Conservation (phyloP, 2,797 vertebrate genomes). For the Pachyuromys duprasi region DNA sequence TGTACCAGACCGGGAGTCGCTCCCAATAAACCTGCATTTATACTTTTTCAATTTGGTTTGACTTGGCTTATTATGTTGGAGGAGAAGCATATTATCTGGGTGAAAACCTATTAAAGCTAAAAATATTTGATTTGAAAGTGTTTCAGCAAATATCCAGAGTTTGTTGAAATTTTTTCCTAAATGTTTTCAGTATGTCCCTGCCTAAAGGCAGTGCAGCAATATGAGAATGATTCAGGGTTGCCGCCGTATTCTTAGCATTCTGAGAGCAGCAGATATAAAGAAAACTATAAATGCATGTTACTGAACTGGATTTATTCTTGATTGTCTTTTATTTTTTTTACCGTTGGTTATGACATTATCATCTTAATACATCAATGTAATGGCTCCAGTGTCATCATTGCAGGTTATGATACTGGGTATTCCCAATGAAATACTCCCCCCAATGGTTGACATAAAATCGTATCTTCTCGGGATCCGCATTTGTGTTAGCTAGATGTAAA, state of each 20-base stretch:
- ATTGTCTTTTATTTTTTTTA: slow-evolving; percentile 30
- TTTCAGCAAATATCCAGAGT: slow-evolving; percentile 27
- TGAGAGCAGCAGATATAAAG: background rate
- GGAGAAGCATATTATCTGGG: too few relatives aligned
- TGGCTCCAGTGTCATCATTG: background rate
- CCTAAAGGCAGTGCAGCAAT: background rate
- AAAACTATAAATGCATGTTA: background rate
- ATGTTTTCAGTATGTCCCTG: background rate
- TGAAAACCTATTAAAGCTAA: too few relatives aligned
- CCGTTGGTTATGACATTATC: background rate
- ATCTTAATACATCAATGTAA: slow-evolving; percentile 21
- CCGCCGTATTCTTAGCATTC: slow-evolving; percentile 8
- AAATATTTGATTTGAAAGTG: slow-evolving; percentile 34
- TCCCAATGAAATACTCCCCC: background rate
- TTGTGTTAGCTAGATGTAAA: background rate
- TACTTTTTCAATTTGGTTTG: too few relatives aligned
- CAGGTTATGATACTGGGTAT: background rate
- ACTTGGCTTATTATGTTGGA: too few relatives aligned
- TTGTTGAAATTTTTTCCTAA: slow-evolving; percentile 45
- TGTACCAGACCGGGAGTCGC: too few relatives aligned
- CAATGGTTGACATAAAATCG: slow-evolving; percentile 16
- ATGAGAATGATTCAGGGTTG: background rate
- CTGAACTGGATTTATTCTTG: background rate
- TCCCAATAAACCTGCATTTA: too few relatives aligned
- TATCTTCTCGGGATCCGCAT: slow-evolving; percentile 24